phyloP scores from a whole-genome alignment of 2,888 invertebrate species.

The Epirrhoe tristata region DNA sequence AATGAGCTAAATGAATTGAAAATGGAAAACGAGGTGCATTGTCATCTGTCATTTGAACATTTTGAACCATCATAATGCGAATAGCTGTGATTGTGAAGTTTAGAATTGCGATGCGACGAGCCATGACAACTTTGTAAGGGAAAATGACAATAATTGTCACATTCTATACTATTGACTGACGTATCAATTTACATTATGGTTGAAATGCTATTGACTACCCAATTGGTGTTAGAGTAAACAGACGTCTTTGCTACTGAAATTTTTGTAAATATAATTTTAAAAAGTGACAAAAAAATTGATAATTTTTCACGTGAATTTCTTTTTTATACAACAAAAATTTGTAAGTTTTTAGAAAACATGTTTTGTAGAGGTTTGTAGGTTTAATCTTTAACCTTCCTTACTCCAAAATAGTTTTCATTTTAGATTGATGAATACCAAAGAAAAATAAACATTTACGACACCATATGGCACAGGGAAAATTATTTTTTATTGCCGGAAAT shows the following conservation, averaged over 20 bases:
- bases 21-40: constrained; percentile 7
- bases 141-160: constrained; percentile 32
- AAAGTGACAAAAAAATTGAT: neutral
- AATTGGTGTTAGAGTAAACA: neutral
- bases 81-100: constrained; percentile 27
- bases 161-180: constrained; percentile 25
- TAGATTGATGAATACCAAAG: neutral
- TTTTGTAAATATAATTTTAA: neutral
- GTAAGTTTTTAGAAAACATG: too few relatives aligned
- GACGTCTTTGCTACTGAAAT: too few relatives aligned
- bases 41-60: constrained; percentile 24
- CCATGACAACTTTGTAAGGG: constrained; percentile 32
- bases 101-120: constrained; percentile 25
- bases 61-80: constrained; percentile 19
- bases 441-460: neutral
- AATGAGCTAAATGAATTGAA: neutral
- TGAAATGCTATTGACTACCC: neutral
- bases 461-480: constrained; percentile 19
- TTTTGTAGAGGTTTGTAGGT: too few relatives aligned
- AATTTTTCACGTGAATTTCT: too few relatives aligned
- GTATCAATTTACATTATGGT: neutral
- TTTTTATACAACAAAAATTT: too few relatives aligned
- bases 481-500: constrained; percentile 51
- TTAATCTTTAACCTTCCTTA: too few relatives aligned
- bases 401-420: neutral